Percentiles rank a stretch among this genome's conserved stretches.
Conservation (phyloP, 2,797 vertebrate genomes). For the Melanotaenia boesemani region DNA sequence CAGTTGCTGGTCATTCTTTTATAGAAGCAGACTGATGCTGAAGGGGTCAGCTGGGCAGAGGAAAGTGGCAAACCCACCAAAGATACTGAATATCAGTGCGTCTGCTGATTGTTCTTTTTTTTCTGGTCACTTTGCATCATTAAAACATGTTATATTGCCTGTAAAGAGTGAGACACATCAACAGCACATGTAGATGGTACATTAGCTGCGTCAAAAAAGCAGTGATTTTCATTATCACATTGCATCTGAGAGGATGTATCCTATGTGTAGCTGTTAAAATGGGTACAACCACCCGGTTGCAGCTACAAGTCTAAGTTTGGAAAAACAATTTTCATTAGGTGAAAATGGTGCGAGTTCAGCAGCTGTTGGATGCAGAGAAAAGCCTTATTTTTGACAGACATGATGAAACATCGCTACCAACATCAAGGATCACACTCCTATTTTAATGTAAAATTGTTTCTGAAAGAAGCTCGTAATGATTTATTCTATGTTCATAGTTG, state of each 20-base stretch:
- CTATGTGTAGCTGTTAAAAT: conserved; percentile 5
- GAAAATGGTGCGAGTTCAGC: conserved; percentile 15
- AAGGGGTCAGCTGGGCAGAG: conserved; percentile 27
- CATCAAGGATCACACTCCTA: conserved; percentile 41
- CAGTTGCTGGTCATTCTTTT: conserved; percentile 4
- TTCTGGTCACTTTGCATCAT: conserved; percentile 37
- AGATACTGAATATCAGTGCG: conserved; percentile 55
- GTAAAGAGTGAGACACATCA: conserved; percentile 15
- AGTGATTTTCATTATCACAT: not conserved
- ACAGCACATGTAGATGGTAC: not conserved
- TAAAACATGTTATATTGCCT: conserved; percentile 24
- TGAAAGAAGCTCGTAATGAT: conserved; percentile 36
- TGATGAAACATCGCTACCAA: conserved; percentile 34
- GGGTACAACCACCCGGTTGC: conserved; percentile 23
- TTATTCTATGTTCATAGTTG: conserved; percentile 56
- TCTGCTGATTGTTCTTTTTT: conserved; percentile 26
- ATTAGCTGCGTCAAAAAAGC: not conserved
- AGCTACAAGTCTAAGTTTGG: conserved; percentile 39
- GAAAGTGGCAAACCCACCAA: conserved; percentile 63
- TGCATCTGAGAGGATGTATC: not conserved
- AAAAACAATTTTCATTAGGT: conserved; percentile 6
- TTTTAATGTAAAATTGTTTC: conserved; percentile 21
- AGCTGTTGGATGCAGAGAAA: conserved; percentile 18
- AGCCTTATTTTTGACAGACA: conserved; percentile 22
- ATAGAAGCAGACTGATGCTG: conserved; percentile 28